Conservation (phyloP, 2,113 vertebrate genomes). For the Heterochromis multidens region DNA sequence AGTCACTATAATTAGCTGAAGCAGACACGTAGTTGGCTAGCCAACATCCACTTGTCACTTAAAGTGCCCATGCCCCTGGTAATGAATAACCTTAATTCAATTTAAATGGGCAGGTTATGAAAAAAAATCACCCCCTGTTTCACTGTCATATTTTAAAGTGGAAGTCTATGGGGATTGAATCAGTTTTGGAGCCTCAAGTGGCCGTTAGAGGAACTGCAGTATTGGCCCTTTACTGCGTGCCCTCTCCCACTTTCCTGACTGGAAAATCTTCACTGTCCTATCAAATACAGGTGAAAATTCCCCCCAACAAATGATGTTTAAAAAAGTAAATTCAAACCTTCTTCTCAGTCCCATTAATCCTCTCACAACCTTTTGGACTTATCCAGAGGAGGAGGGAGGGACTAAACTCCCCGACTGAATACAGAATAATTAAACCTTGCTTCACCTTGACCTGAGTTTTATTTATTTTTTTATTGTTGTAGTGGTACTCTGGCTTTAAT, state of each 20-base stretch:
- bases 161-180: neutral
- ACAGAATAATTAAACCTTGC: neutral
- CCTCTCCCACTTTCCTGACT: no score
- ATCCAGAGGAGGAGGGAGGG: neutral
- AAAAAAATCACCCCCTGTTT: neutral
- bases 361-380: neutral
- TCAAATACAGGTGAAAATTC: neutral
- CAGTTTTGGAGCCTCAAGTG: rapidly evolving
- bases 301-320: no score
- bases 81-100: neutral
- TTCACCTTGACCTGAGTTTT: neutral
- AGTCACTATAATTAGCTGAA: neutral
- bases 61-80: neutral
- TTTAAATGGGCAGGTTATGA: neutral
- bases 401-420: neutral
- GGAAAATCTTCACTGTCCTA: neutral
- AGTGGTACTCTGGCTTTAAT: neutral
- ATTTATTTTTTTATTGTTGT: neutral
- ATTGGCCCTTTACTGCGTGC: no score
- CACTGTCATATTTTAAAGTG: neutral
- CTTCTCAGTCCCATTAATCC: neutral
- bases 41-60: neutral
- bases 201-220: neutral
- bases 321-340: no score
- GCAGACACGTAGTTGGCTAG: neutral